phyloP scores from a whole-genome alignment of 2,113 vertebrate species.

The Mellivora capensis region DNA sequence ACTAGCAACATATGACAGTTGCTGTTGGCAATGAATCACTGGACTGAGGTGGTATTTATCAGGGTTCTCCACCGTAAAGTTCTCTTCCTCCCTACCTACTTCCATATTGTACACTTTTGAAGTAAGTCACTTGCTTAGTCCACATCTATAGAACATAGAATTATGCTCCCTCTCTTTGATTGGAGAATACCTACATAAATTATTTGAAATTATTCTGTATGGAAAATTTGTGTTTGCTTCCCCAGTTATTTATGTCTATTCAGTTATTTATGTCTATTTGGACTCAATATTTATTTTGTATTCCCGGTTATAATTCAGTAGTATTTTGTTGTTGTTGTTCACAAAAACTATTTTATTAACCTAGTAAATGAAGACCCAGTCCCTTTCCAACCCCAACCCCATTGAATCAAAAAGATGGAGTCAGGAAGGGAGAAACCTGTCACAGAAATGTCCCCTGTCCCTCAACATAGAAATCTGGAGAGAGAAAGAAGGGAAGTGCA shows the following conservation, averaged over 20 bases:
- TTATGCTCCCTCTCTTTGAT: background rate
- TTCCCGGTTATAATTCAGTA: too few relatives aligned
- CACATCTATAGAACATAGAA: background rate
- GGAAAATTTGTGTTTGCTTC: background rate
- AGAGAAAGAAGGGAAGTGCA: background rate
- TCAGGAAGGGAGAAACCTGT: too few relatives aligned
- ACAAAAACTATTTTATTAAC: too few relatives aligned
- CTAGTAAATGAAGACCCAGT: too few relatives aligned
- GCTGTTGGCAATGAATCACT: background rate
- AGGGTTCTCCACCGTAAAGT: background rate
- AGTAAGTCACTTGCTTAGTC: background rate
- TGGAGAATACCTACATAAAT: background rate
- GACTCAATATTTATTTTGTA: background rate
- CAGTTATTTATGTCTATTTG: background rate
- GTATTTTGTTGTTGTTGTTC: too few relatives aligned
- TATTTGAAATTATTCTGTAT: background rate
- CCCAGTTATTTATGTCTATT: too few relatives aligned
- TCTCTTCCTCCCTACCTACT: background rate
- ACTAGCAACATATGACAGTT: background rate
- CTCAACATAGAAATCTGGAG: background rate
- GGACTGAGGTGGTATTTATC: background rate
- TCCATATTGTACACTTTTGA: background rate
- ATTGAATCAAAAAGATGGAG: too few relatives aligned
- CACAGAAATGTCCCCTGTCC: background rate
- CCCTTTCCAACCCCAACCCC: too few relatives aligned